Percentiles rank a stretch among this genome's conserved stretches.
phyloP scores from a whole-genome alignment of 2,113 vertebrate genomes.

The Tauraco erythrolophus region DNA sequence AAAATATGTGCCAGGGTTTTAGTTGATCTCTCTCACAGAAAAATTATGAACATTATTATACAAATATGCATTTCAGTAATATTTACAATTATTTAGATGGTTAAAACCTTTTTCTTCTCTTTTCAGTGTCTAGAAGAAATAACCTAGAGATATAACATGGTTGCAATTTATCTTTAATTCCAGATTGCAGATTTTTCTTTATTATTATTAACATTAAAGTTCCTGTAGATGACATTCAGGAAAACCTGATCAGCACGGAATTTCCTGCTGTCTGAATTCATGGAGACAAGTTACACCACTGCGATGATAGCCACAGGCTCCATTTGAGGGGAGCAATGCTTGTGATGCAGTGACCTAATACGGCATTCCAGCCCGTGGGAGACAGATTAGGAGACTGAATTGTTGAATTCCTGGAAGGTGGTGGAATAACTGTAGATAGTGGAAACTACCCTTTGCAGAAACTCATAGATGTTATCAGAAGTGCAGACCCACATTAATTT shows the following conservation, averaged over 20 bases:
- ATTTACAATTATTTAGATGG: not conserved
- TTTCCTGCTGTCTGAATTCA: constrained; percentile 72
- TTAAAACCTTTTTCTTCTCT: not conserved
- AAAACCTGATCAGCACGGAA: constrained; percentile 69
- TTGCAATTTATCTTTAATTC: constrained; percentile 50
- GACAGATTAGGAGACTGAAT: constrained; percentile 54
- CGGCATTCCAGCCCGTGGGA: constrained; percentile 44
- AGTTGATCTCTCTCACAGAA: not conserved
- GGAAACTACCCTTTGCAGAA: not conserved
- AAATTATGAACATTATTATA: not conserved
- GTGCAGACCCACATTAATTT: not conserved
- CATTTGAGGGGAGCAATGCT: constrained; percentile 12
- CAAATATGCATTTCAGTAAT: not conserved
- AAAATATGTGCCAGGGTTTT: not conserved
- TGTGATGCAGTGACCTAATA: constrained; percentile 38
- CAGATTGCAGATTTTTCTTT: constrained; percentile 23
- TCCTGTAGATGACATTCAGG: constrained; percentile 63
- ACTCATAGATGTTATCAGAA: not conserved
- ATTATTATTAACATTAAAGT: constrained; percentile 43
- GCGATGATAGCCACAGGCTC: constrained; percentile 35
- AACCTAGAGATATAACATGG: not conserved
- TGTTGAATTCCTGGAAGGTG: constrained; percentile 58
- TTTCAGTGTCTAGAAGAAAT: not conserved
- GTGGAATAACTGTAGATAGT: constrained; percentile 35
- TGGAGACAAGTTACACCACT: constrained; percentile 38